Evolutionary conservation across 2,113 vertebrate species (phyloP).

Genomic region (Forbesichthys papilliferus): DNA sequence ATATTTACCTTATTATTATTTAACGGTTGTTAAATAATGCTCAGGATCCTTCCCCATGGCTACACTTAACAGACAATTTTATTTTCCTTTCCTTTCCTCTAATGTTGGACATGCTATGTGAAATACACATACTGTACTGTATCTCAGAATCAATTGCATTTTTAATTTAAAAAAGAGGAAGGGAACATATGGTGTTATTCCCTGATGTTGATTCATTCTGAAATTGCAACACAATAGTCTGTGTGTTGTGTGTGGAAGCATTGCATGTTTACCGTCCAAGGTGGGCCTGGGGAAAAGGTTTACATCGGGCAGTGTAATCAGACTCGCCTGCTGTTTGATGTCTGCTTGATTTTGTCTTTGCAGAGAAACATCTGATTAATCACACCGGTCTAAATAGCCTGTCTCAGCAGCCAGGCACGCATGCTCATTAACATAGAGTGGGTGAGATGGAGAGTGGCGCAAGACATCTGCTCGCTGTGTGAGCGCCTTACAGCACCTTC

Average conservation of each 20-base stretch:
- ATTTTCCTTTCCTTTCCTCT: constrained; percentile 14
- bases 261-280: constrained; percentile 11
- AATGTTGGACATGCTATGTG: background rate
- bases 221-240: constrained; percentile 25
- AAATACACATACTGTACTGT: background rate
- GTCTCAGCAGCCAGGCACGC: constrained; percentile 64
- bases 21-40: constrained; percentile 13
- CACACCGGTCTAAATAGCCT: constrained; percentile 65
- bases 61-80: background rate
- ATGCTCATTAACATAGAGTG: constrained; percentile 66
- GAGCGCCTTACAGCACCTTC: constrained; percentile 49
- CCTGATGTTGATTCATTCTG: constrained; percentile 22
- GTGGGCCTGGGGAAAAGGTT: constrained; percentile 31
- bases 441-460: constrained; percentile 18
- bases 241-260: background rate
- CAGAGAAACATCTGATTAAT: constrained; percentile 75
- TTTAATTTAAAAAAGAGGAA: background rate
- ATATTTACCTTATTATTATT: background rate
- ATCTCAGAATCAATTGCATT: background rate
- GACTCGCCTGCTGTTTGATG: constrained; percentile 50
- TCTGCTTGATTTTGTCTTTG: constrained; percentile 60
- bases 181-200: constrained; percentile 10
- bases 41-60: background rate
- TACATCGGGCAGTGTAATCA: constrained; percentile 60
- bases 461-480: constrained; percentile 50